Evolutionary conservation across 2,888 invertebrate genomes (phyloP), one percentile per base, ranked within the genome.

Genomic region (Proisotoma minuta): DNA sequence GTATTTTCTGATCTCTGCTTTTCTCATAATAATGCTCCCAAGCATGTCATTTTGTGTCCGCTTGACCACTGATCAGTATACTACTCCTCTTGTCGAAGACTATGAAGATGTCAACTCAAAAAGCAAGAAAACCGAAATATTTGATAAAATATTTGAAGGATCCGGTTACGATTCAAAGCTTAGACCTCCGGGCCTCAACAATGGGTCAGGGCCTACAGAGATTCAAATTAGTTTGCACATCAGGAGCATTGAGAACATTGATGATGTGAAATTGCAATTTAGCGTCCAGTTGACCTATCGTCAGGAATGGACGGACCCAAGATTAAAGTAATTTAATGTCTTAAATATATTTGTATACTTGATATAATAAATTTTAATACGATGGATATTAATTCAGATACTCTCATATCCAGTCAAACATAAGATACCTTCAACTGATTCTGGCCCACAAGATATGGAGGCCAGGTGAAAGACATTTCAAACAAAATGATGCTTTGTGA

Each of bases 141-240:
- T 94, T 79, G 92, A 93, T 80, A 87, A 88, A 81, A 92, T 93
- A 79, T 83, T 94, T 76, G 91, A 91, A 70, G 89, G 89, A 68
- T 89, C 89, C 72, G 84, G 88, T 74, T 94, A 94, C 84, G 93
- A 94, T 81, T 91, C 91, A 68, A 83, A 92, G 76, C 93, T 94
- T 77, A 82, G 93, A 77, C 93, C 94, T 56, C 91, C 91, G 59
- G 93, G 93, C 74, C 86, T 89, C 79, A 92, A 93, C 79, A 59
- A 65, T 22, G 65, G 63, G 12, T 18, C 57, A n/a, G 69, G 69
- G 8, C 65, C 70, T 0, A 57, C 66, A 0, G 39, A 23, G 5
- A 43, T 72, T 1, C 20, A 20, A 4, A 40, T 69, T 1, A 62
- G 65, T 10, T 22, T 72, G 1, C 61, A 62, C 54, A 20, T 72